Base-by-base conservation (phyloP, 2,113 vertebrate genomes). In the Panthera uncia region DNA sequence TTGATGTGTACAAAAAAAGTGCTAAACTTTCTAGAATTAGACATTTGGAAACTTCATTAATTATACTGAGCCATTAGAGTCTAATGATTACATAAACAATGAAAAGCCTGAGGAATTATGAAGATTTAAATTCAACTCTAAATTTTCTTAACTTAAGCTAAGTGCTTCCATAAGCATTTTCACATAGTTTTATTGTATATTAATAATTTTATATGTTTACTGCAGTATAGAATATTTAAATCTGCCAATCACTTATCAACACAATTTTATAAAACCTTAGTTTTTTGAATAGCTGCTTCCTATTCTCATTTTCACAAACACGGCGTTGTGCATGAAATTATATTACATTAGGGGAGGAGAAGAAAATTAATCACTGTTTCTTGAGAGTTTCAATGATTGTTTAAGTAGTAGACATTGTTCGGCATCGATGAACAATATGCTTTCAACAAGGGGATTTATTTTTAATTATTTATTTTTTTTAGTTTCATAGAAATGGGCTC, bases 41-140 rank as follows among this genome's bases (percentile, higher is more conserved):
- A n/a, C 3, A 18, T 92, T 68, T 80, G 33, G n/a, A 84, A 96
- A 78, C 31, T 65, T 1, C 48, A 63, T 79, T 69, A 63, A 76
- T 45, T 31, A 68, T 79, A 66, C 65, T 63, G 95, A 73, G 45
- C 50, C 6, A 29, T 10, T 86, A 45, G 61, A 7, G 23, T 27
- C 38, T n/a, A 73, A 61, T 83, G 31, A 96, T 41, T 76, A 92
- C 82, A 90, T 89, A 85, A 89, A 52, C 74, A 79, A 86, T 61
- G 48, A 88, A 94, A 86, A 74, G 9, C 25, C 23, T 50, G 11
- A 68, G 31, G 38, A 92, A 82, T 29, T 91, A 33, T 31, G 36
- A 96, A 52, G 25, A 10, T 65, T 68, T 94, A 82, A 57, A 80
- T 84, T 89, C 71, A 93, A 33, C 3, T 33, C 61, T 79, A 78